Conservation (phyloP, 2,888 invertebrate genomes). For the Campoplex nolae region DNA sequence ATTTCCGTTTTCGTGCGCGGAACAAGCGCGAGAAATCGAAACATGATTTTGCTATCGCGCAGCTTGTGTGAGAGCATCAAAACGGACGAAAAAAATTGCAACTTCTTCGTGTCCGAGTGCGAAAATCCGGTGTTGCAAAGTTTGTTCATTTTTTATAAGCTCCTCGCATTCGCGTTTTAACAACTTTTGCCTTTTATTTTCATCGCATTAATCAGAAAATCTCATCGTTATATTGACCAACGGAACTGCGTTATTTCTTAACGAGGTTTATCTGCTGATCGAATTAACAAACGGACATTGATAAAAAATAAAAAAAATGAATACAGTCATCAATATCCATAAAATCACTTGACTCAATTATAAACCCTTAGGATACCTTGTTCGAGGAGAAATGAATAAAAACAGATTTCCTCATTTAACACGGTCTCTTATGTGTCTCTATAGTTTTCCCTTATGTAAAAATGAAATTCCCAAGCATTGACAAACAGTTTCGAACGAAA, state of each 20-base stretch:
- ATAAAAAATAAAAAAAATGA: too few relatives aligned
- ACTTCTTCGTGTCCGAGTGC: conserved; percentile 67
- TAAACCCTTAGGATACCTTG: too few relatives aligned
- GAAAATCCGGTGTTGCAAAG: conserved; percentile 74
- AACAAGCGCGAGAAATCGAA: conserved; percentile 74
- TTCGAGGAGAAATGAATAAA: too few relatives aligned
- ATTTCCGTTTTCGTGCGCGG: conserved; percentile 80
- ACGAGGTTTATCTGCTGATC: too few relatives aligned
- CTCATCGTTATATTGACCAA: background rate
- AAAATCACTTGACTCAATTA: too few relatives aligned
- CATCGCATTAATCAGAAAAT: background rate
- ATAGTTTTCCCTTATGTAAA: too few relatives aligned
- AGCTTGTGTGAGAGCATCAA: conserved; percentile 40
- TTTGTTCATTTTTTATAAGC: conserved; percentile 25
- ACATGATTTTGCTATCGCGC: conserved; percentile 74
- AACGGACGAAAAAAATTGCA: conserved; percentile 33
- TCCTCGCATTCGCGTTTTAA: background rate
- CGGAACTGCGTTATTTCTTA: background rate
- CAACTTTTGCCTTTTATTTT: background rate
- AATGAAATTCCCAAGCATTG: too few relatives aligned
- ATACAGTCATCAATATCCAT: too few relatives aligned
- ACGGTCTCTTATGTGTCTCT: too few relatives aligned
- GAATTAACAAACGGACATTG: too few relatives aligned
- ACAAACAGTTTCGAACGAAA: too few relatives aligned
- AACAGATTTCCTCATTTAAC: too few relatives aligned